Conservation (phyloP, 1,140 invertebrate species). For the Drosophila carrolli region DNA sequence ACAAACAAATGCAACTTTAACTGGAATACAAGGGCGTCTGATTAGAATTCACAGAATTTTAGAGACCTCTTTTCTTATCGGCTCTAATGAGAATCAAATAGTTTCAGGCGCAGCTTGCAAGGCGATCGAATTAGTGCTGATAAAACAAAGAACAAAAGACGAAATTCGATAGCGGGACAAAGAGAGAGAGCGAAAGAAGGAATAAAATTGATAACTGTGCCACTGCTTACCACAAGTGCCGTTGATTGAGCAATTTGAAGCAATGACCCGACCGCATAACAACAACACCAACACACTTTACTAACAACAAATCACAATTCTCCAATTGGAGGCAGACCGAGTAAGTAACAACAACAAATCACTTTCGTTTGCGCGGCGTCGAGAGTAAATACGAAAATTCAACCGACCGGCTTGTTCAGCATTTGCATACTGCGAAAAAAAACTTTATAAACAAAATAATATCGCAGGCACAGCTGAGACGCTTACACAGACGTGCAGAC, state of each 20-base stretch:
- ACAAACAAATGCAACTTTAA: neutral
- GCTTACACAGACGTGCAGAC: constrained; percentile 24
- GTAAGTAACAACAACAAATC: constrained; percentile 60
- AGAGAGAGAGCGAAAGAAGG: neutral
- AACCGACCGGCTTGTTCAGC: constrained; percentile 69
- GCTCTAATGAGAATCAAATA: neutral
- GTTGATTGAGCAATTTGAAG: constrained; percentile 74
- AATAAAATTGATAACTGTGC: constrained; percentile 58
- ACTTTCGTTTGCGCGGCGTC: constrained; percentile 67
- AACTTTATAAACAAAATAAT: constrained; percentile 76
- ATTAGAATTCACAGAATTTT: neutral
- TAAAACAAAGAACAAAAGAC: constrained; percentile 50
- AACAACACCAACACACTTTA: constrained; percentile 21
- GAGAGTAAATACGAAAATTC: constrained; percentile 27
- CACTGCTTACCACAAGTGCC: constrained; percentile 72
- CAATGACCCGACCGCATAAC: constrained; percentile 58
- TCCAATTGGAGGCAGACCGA: constrained; percentile 43
- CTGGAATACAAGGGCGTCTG: neutral
- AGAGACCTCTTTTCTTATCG: constrained; percentile 14
- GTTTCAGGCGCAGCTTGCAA: constrained; percentile 48
- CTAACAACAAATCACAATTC: constrained; percentile 37
- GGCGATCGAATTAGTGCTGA: constrained; percentile 55
- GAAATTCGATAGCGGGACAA: constrained; percentile 49
- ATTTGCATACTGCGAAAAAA: constrained; percentile 65
- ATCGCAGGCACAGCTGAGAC: constrained; percentile 63